These are phyloP conservation scores for Atractosteus spatula DNA, from an alignment of 2,113 vertebrate species.

Conservation along the genomic window DNA sequence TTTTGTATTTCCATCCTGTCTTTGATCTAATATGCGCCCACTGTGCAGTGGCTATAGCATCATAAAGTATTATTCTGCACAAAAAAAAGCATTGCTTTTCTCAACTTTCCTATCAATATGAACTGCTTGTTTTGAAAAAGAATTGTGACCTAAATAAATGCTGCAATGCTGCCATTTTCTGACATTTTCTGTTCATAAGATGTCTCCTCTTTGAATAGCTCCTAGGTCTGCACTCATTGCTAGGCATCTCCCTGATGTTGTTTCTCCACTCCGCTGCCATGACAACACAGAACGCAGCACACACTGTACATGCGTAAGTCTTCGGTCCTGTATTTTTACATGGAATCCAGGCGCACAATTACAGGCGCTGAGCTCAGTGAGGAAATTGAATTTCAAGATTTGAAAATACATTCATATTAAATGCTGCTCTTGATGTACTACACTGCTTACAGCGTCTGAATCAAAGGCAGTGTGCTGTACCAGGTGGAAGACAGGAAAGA, in stretches of 20 bases:
- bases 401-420: neutral
- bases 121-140: too few species aligned
- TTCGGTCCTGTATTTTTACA: slow-evolving; percentile 7
- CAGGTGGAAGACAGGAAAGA: too few species aligned
- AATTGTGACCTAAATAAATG: neutral
- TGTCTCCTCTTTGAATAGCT: neutral
- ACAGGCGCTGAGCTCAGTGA: neutral
- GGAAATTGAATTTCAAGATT: neutral
- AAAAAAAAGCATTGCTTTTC: too few species aligned
- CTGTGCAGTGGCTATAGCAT: too few species aligned
- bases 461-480: too few species aligned
- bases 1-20: too few species aligned
- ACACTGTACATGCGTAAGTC: slow-evolving; percentile 39
- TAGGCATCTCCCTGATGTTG: slow-evolving; percentile 37
- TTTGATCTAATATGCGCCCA: too few species aligned
- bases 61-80: too few species aligned
- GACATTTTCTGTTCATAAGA: neutral
- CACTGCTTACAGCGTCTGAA: too few species aligned
- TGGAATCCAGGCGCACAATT: neutral
- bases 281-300: slow-evolving; percentile 44
- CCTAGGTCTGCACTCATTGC: slow-evolving; percentile 22
- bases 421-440: neutral
- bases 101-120: too few species aligned
- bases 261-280: slow-evolving; percentile 49
- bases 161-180: neutral